A percentile compares a stretch with the other conserved stretches of the same genome.
Evolutionary conservation across 2,797 vertebrate species (phyloP).

Genomic region (Ibycter americanus): DNA sequence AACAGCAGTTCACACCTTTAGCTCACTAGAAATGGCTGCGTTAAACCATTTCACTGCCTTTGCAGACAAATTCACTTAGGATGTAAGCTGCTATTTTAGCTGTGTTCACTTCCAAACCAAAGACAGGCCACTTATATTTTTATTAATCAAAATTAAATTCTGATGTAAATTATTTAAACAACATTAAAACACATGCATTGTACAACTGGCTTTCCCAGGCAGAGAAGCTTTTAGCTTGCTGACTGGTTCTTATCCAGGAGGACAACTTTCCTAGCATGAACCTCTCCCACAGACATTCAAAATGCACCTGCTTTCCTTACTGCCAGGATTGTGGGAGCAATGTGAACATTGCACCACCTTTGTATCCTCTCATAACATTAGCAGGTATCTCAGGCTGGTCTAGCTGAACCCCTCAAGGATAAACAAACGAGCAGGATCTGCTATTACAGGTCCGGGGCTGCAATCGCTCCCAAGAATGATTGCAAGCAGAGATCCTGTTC

Average conservation of each 20-base stretch:
- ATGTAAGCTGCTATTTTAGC: neutral
- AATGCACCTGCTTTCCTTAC: neutral
- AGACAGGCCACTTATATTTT: neutral
- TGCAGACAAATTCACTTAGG: neutral
- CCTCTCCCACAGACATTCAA: neutral
- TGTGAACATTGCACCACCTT: neutral
- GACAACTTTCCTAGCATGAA: neutral
- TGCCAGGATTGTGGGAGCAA: neutral
- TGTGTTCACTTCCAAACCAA: neutral
- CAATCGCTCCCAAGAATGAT: neutral
- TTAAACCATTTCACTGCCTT: neutral
- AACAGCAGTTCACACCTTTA: neutral
- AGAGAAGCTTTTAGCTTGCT: neutral
- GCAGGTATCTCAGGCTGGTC: neutral
- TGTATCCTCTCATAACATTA: neutral
- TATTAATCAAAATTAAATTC: neutral
- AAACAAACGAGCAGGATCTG: constrained; percentile 25
- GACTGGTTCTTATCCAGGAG: neutral
- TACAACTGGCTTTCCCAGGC: neutral
- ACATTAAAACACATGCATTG: neutral
- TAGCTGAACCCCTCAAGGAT: neutral
- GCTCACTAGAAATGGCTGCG: neutral
- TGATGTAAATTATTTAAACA: neutral
- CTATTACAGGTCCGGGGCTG: neutral
- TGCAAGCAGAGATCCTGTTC: neutral